Evolutionary conservation across 2,888 invertebrate species (phyloP), one percentile per base, ranked within the genome.

Genomic region (Eumerus sabulonum): DNA sequence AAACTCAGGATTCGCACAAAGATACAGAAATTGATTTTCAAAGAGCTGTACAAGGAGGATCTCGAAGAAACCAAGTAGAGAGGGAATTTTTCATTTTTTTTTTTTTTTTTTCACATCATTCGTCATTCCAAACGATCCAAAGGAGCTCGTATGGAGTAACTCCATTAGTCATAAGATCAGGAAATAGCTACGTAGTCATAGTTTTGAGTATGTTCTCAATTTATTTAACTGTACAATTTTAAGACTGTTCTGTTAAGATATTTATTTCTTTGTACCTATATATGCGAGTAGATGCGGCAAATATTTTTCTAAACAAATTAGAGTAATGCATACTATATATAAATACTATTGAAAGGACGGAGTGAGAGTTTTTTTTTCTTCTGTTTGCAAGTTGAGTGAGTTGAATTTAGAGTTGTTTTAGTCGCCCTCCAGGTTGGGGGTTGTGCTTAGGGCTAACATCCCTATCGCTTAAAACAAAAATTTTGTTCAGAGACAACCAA

Each of bases 21-120:
- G 85, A 89, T 89, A 83, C 89, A 89, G 82, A 89, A 88, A 81
- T 82, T 89, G 64, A 88, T 89, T 51, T 89, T 89, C 71, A 89
- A 89, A 67, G 89, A 89, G 83, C 84, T 89, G 4, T 89, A 89
- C 82, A 88, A 89, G 82, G 88, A 89, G 81, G 88, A 88, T 82
- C 84, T 88, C 66, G 88, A 88, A 76, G 88, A 88, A 82, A 85
- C 85, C 36, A 88, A 87, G 85, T 88, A 83, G 83, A 66, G 16
- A 3, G 36, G 42, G 12, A 4, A 14, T 2, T 17, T 48, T 1
- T 1, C n/a, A 27, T 40, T 7, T 40, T 40, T 3, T 36, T 36
- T 5, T 36, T 40, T 7, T 40, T 9, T 3, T n/a, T 1, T 11
- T 40, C n/a, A 9, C 3, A 11, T 9, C 59, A 13, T 54, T 36